Evolutionary conservation across 2,797 vertebrate genomes (phyloP), one percentile per base, ranked within the genome.

Genomic region (Hydrolagus colliei): DNA sequence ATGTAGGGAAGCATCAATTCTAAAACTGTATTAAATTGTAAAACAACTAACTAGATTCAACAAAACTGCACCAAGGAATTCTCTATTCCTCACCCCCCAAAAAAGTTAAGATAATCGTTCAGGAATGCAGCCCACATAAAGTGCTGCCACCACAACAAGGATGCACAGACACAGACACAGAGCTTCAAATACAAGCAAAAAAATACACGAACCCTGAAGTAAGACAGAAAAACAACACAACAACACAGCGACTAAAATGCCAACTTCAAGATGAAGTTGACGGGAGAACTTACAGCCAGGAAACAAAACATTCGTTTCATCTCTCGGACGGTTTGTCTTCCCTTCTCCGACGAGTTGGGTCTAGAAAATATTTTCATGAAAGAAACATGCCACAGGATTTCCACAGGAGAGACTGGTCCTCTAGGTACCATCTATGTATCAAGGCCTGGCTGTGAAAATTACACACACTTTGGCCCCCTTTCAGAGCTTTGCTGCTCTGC

Each of bases 301-400:
- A 84, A 84, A 52, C 79, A 84, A 84, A 84, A 84, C 4, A 84
- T 41, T 4, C 16, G 79, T n/a, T 84, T 84, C 79, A 84, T 84
- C 16, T 52, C 41, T 52, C 41, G 41, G 6, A 52, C 41, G 41
- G 41, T 52, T 52, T 52, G 3, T 52, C 41, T 52, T 52, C 41
- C 41, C 41, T 6, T 52, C 41, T 52, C 41, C 6, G 41, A 52
- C 41, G 41, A 52, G 3, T 52, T 52, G 41, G 3, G 41, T 52
- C 41, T 52, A 52, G 41, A 52, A 52, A 6, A 52, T 52, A 6
- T 52, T 52, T 52, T 52, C 6, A 52, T 52, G 65, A 71, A 41
- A n/a, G 27, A 20, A 84, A 35, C 63, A 11, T 12, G 63, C 32
- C 41, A 20, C 13, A 84, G 9, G n/a, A 84, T 52, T 32, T 84